These are phyloP conservation scores for Oreochromis niloticus DNA, from an alignment of 2,113 vertebrate genomes.

Conservation along the genomic window DNA sequence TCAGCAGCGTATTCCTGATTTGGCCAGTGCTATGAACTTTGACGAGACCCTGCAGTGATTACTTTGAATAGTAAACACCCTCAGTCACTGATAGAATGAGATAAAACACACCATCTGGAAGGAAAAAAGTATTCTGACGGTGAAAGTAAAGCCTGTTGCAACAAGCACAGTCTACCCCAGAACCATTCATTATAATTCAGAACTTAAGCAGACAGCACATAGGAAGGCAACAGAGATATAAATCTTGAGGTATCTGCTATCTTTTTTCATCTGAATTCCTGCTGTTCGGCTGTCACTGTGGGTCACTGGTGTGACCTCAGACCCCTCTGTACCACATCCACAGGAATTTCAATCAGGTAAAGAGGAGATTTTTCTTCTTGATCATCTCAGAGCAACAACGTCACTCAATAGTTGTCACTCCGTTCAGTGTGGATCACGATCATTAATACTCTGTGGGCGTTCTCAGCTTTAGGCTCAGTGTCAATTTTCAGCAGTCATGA, in stretches of 20 bases:
- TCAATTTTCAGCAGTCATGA: conserved; percentile 6
- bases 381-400: neutral
- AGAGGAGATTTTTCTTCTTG: neutral
- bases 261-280: conserved; percentile 20
- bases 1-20: neutral
- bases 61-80: conserved; percentile 23
- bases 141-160: neutral
- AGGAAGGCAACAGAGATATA: conserved; percentile 1
- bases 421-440: neutral
- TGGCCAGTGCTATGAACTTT: neutral
- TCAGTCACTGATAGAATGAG: conserved; percentile 11
- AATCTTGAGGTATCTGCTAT: neutral
- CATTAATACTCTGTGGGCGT: conserved; percentile 20
- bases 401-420: conserved; percentile 27
- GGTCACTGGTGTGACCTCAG: neutral
- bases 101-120: neutral
- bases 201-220: neutral
- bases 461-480: neutral
- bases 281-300: conserved; percentile 34
- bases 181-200: conserved; percentile 27
- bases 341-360: conserved; percentile 48
- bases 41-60: conserved; percentile 45
- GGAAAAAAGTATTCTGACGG: neutral
- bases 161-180: conserved; percentile 7
- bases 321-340: neutral